phyloP scores from a whole-genome alignment of 2,113 vertebrate genomes.

The Bubo scandiacus region DNA sequence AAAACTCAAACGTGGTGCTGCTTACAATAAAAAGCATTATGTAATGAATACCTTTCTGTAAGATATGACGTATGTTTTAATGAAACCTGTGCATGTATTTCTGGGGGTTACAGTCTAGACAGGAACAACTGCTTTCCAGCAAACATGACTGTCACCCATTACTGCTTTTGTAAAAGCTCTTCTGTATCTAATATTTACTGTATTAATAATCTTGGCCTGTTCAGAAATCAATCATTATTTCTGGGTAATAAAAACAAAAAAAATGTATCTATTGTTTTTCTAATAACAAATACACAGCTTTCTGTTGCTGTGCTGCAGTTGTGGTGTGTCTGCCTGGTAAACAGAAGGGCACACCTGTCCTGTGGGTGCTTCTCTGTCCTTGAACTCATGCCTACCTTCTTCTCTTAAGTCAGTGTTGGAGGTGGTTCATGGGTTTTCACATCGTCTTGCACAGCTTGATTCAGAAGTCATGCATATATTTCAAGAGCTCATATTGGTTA shows the following conservation, averaged over 20 bases:
- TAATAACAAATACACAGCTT: not conserved
- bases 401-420: not conserved
- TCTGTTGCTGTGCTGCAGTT: not conserved
- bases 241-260: not conserved
- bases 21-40: not conserved
- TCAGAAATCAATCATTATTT: not conserved
- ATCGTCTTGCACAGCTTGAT: not conserved
- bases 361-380: not conserved
- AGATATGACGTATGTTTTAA: not conserved
- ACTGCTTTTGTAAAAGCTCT: not conserved
- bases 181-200: not conserved
- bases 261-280: not conserved
- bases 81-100: not conserved
- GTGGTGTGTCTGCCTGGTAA: not conserved
- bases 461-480: not conserved
- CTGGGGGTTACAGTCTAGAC: not conserved
- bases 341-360: not conserved
- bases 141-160: not conserved
- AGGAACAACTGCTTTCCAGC: not conserved
- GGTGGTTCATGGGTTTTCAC: not conserved
- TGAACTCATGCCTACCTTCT: accelerated
- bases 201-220: not conserved
- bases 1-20: not conserved
- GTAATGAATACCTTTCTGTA: not conserved
- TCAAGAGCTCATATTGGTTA: not conserved